Conservation (phyloP, 2,888 invertebrate species). For the Malthinus seriepunctatus region DNA sequence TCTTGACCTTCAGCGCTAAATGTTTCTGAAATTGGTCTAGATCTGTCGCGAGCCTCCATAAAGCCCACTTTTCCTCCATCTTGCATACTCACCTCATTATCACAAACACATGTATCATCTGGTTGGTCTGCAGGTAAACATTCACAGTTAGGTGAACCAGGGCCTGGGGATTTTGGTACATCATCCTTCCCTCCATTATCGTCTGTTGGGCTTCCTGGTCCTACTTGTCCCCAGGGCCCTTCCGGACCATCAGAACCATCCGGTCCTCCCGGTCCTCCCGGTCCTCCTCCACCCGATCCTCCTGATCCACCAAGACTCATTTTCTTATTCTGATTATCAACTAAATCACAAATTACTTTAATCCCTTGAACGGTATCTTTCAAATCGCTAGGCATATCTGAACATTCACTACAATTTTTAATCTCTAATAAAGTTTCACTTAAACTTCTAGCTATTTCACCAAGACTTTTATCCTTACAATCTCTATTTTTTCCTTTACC, state of each 20-base stretch:
- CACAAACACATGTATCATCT: background rate
- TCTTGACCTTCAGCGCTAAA: background rate
- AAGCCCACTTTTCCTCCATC: background rate
- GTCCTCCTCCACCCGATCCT: background rate
- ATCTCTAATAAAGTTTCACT: conserved; percentile 40
- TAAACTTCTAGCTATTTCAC: conserved; percentile 44
- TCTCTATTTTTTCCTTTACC: background rate
- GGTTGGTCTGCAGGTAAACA: background rate
- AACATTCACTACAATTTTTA: conserved; percentile 9
- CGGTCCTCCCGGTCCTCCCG: background rate
- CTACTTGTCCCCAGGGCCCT: too few relatives aligned
- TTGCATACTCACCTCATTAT: background rate
- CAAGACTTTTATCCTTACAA: conserved; percentile 31
- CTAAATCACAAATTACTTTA: conserved; percentile 46
- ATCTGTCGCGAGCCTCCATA: background rate
- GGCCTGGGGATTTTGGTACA: too few relatives aligned
- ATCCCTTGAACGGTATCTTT: conserved; percentile 45
- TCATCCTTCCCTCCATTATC: too few relatives aligned
- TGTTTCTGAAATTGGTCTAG: background rate
- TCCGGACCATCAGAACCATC: too few relatives aligned
- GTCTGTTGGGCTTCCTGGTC: too few relatives aligned
- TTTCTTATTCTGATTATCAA: conserved; percentile 22
- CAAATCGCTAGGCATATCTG: conserved; percentile 42
- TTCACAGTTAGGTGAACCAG: background rate
- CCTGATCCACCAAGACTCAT: background rate